Percentiles rank a stretch among this genome's conserved stretches.
These are phyloP conservation scores for Antheraea assamensis DNA, from an alignment of 2,888 invertebrate species.

Conservation along the genomic window DNA sequence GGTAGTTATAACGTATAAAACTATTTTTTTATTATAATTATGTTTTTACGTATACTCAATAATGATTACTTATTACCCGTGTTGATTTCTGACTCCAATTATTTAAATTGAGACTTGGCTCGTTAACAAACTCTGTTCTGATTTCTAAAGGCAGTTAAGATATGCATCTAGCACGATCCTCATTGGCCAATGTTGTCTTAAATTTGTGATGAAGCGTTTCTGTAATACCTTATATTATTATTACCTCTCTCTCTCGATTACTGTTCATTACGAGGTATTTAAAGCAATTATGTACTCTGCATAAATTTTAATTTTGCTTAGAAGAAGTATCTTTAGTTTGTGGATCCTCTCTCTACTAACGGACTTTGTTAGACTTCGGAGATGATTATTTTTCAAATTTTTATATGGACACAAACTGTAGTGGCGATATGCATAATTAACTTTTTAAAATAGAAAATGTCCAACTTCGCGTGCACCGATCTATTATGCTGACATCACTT, in stretches of 20 bases:
- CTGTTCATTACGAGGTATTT: not conserved
- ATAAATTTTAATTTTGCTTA: not conserved
- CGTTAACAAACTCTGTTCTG: not conserved
- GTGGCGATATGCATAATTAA: too few species aligned
- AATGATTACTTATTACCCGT: not conserved
- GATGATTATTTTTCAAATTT: too few species aligned
- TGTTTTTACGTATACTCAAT: not conserved
- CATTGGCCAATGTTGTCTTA: not conserved
- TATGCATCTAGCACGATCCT: not conserved
- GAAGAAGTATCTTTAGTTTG: not conserved
- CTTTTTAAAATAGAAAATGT: not conserved
- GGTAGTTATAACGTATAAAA: too few species aligned
- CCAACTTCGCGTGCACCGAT: too few species aligned
- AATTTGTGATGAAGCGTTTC: not conserved
- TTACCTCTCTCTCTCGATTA: not conserved
- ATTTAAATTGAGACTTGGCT: not conserved
- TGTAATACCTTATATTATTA: not conserved
- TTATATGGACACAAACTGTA: not conserved
- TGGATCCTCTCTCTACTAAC: not conserved
- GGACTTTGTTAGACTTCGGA: too few species aligned
- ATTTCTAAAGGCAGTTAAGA: not conserved
- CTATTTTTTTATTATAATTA: too few species aligned
- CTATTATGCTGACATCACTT: not conserved
- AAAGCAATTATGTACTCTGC: not conserved
- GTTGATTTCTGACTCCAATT: not conserved